Base-by-base conservation (phyloP, 2,888 invertebrate species). In the Machimus rusticus region DNA sequence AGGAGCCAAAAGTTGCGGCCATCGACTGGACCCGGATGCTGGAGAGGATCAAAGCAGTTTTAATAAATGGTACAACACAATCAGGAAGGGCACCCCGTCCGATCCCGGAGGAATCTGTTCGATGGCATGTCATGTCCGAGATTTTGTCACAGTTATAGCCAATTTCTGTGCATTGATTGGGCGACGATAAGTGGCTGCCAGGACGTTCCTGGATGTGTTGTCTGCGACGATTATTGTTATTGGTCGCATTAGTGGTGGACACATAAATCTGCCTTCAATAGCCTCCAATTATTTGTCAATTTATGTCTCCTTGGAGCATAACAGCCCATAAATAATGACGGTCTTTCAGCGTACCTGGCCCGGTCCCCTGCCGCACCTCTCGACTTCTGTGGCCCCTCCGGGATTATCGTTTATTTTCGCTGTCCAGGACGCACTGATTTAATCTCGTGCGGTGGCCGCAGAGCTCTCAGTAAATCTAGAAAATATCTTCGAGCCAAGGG, bases 241-340 rank as follows among this genome's bases (percentile, higher is more conserved):
- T 74, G 85, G 85, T 28, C 66, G 43, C 74, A 57, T 85, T 85
- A 85, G 85, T 85, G 74, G 85, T 85, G 74, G 85, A 85, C 85
- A 74, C 85, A 85, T 85, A 85, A 85, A 85, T 85, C 85, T 74
- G 43, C 74, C 85, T 85, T 85, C 85, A 85, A 74, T 85, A 85
- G 85, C 90, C 90, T 90, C 90, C 90, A 91, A 91, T 91, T 91
- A 91, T 91, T 90, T 91, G 91, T 91, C 91, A 90, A 91, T 91
- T 91, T 91, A 91, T 90, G 91, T 91, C 91, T 90, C 90, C 90
- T 91, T 90, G 89, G 90, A 91, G 91, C 90, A 90, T 90, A 90
- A 89, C 90, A 90, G 90, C 90, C 91, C 90, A 90, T 91, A 90
- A 91, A 91, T 90, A 91, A 90, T 90, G 90, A 89, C 89, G 74